Conservation (phyloP, 2,797 vertebrate genomes). For the Fringilla coelebs region DNA sequence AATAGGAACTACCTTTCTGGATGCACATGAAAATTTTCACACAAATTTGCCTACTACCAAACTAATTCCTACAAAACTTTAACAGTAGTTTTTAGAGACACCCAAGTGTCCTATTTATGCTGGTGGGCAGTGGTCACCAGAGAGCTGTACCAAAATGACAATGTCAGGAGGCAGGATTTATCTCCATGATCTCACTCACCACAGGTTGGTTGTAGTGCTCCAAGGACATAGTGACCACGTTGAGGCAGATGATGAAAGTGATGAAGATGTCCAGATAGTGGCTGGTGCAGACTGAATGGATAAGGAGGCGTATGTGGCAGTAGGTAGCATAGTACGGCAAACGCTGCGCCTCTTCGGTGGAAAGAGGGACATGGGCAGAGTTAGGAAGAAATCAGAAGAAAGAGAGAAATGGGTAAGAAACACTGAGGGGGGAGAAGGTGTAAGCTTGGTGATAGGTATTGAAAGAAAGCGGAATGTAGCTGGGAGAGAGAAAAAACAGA, state of each 20-base stretch:
- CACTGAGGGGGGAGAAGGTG: not conserved
- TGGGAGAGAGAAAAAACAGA: not conserved
- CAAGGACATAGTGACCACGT: slow-evolving; percentile 98
- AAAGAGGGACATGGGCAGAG: not conserved
- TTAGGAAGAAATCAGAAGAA: not conserved
- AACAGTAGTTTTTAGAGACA: not conserved
- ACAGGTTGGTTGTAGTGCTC: slow-evolving; percentile 96
- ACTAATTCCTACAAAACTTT: not conserved
- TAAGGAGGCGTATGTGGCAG: slow-evolving; percentile 88
- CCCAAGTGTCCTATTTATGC: not conserved
- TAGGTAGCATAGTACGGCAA: slow-evolving; percentile 94
- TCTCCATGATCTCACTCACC: slow-evolving; percentile 74
- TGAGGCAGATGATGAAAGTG: slow-evolving; percentile 98
- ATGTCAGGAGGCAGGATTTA: not conserved
- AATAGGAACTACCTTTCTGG: not conserved
- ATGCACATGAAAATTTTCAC: not conserved
- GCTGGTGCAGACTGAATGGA: slow-evolving; percentile 97
- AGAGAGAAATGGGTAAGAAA: slow-evolving; percentile 10
- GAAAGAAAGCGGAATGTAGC: not conserved
- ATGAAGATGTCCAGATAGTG: slow-evolving; percentile 99
- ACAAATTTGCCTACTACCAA: not conserved
- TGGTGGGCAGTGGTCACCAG: not conserved
- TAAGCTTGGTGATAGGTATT: not conserved
- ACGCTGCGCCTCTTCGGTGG: slow-evolving; percentile 88
- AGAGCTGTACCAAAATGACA: not conserved